Evolutionary conservation across 1,140 invertebrate genomes (phyloP).

Genomic region (Drosophila neocordata): DNA sequence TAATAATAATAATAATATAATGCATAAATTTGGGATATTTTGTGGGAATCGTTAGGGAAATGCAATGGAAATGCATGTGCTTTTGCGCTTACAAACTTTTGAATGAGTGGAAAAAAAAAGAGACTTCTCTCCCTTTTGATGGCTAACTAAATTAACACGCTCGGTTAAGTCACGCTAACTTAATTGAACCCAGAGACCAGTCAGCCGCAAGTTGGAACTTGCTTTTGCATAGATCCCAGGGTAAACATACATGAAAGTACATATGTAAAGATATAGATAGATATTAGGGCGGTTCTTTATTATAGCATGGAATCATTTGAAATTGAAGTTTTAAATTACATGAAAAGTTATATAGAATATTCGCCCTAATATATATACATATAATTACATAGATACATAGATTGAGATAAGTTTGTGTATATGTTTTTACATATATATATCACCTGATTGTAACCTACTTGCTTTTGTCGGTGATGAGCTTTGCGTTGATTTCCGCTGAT

Average conservation of each 20-base stretch:
- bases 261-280: background rate
- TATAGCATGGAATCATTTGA: background rate
- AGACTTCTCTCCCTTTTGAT: constrained; percentile 7
- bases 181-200: constrained; percentile 38
- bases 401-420: background rate
- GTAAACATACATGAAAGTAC: background rate
- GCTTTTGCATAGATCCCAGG: constrained; percentile 2
- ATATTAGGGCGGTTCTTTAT: background rate
- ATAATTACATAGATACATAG: constrained; percentile 14
- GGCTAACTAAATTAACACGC: constrained; percentile 68
- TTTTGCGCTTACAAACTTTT: constrained; percentile 43
- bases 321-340: too few species aligned
- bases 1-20: background rate
- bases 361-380: background rate
- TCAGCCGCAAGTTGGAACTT: constrained; percentile 2
- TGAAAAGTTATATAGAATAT: too few species aligned
- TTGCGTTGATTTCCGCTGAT: constrained; percentile 77
- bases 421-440: background rate
- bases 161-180: constrained; percentile 56
- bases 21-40: background rate
- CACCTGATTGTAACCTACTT: constrained; percentile 71
- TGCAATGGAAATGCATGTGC: constrained; percentile 1
- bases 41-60: background rate
- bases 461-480: constrained; percentile 75
- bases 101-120: background rate